A percentile compares a stretch with the other conserved stretches of the same genome.
Conservation (phyloP, 2,797 vertebrate genomes). For the Coregonus suidteri region DNA sequence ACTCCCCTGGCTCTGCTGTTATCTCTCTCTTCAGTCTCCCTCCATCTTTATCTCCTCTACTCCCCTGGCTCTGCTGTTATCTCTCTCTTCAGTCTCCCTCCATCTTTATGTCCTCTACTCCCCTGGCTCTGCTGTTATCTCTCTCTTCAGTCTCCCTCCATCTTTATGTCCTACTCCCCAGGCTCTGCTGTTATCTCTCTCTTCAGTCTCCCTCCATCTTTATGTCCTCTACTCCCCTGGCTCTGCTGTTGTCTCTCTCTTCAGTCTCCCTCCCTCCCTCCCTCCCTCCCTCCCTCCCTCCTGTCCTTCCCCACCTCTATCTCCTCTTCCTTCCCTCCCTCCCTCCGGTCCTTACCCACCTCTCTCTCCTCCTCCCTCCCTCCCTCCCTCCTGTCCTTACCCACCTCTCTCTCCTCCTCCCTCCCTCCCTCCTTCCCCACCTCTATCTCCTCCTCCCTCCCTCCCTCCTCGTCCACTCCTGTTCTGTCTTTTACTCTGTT, state of each 20-base stretch:
- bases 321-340: conserved; percentile 1
- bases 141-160: too few species aligned
- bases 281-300: conserved; percentile 9
- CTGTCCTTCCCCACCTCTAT: too few species aligned
- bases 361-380: background rate
- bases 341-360: background rate
- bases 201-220: too few species aligned
- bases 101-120: background rate
- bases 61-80: background rate
- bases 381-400: conserved; percentile 13
- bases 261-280: too few species aligned
- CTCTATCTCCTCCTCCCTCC: background rate
- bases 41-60: conserved; percentile 13
- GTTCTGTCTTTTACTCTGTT: background rate
- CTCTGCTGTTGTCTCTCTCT: too few species aligned
- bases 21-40: conserved; percentile 27
- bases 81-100: conserved; percentile 24
- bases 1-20: background rate
- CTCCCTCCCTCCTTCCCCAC: conserved; percentile 1
- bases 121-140: too few species aligned
- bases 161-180: too few species aligned
- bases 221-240: too few species aligned
- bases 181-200: too few species aligned
- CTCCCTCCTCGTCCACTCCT: background rate
- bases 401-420: too few species aligned